Base-by-base conservation (phyloP, 2,888 invertebrate genomes). In the Anthophora plumipes region DNA sequence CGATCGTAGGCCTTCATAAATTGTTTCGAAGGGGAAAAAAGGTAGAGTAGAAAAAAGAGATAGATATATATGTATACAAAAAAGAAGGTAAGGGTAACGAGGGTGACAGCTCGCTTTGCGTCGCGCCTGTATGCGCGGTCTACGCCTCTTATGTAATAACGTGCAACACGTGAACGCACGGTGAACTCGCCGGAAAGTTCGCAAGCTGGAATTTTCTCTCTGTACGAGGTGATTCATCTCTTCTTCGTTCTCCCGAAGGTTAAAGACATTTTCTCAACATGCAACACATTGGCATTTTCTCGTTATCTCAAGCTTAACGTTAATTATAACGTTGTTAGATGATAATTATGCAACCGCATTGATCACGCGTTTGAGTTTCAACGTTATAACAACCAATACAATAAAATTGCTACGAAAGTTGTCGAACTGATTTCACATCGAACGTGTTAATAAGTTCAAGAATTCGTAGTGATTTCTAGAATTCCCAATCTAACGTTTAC, bases 161-260 rank as follows among this genome's bases (percentile, higher is more conserved):
- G 48, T 9, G 74, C 66, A 77, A 66, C 78, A 70, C 76, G 79
- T 71, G 78, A 74, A 76, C 78, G 59, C 60, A 46, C 41, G 57
- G n/a, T 31, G 55, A 71, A 79, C 50, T 41, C 43, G 52, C 25
- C 31, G 52, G 43, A 52, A 75, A 67, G 73, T 77, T 55, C 39
- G 31, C 39, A 20, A 66, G 20, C 22, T 67, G 39, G 41, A 77
- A 41, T 43, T 69, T 66, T 37, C 50, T 31, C 31, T 39, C 74
- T 50, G 1, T 48, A n/a, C 1, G 55, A 41, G 57, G 41, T 76
- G 50, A 69, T 63, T 76, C 63, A 63, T 61, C 69, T 25, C 37
- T n/a, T 60, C 17, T 60, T 54, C 37, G 31, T n/a, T 1, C 12
- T 52, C n/a, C n/a, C 63, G 46, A 52, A 68, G 60, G 68, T 59